These are phyloP conservation scores for Leucosticte australis DNA, from an alignment of 2,113 vertebrate species.

Conservation along the genomic window DNA sequence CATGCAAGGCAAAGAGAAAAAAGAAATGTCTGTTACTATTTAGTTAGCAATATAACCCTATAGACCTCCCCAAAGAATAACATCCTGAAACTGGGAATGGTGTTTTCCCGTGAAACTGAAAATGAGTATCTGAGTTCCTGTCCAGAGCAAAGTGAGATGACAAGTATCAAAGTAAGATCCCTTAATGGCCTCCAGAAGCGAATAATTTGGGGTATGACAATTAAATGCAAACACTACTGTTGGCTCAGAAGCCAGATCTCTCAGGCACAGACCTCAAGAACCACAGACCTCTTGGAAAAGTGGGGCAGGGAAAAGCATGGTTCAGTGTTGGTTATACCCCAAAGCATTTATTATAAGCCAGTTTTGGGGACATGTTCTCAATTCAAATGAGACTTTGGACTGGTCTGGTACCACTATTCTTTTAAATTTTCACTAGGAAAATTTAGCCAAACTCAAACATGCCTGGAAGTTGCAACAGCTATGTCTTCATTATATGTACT, in stretches of 20 bases:
- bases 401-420: not conserved
- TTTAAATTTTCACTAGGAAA: not conserved
- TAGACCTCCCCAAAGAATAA: not conserved
- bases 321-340: accelerated
- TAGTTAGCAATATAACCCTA: not conserved
- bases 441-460: not conserved
- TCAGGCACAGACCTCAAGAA: not conserved
- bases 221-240: not conserved
- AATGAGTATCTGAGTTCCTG: not conserved
- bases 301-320: not conserved
- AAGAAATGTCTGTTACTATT: not conserved
- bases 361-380: not conserved
- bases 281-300: not conserved
- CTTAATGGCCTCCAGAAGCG: not conserved
- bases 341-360: not conserved
- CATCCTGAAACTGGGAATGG: not conserved
- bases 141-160: not conserved
- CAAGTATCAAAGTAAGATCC: not conserved
- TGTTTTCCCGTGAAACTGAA: not conserved
- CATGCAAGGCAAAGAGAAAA: not conserved
- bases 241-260: not conserved
- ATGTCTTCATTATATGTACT: not conserved
- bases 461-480: not conserved
- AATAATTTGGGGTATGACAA: not conserved
- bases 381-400: not conserved